phyloP scores from a whole-genome alignment of 2,113 vertebrate species.

The Carassius auratus region DNA sequence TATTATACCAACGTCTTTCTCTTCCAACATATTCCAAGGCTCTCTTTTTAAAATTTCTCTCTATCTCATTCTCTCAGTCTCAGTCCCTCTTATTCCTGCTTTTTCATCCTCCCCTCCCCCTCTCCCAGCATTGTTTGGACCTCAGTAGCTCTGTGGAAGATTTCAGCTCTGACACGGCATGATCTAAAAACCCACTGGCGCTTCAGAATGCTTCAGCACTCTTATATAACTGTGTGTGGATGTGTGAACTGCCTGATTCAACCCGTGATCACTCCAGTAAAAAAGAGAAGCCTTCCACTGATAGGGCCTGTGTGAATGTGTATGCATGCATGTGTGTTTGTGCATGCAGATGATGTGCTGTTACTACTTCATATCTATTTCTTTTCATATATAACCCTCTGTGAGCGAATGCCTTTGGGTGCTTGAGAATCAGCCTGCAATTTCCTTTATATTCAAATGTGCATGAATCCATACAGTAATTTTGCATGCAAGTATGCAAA shows the following conservation, averaged over 20 bases:
- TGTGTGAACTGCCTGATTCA: constrained; percentile 65
- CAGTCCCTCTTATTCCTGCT: background rate
- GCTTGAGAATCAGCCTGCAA: background rate
- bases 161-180: constrained; percentile 71
- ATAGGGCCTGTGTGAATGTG: constrained; percentile 48
- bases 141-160: constrained; percentile 70
- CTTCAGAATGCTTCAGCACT: constrained; percentile 71
- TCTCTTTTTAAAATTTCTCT: constrained; percentile 1
- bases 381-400: constrained; percentile 9
- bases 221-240: constrained; percentile 73
- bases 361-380: background rate
- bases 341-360: constrained; percentile 14
- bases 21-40: background rate
- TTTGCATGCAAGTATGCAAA: constrained; percentile 34
- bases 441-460: constrained; percentile 20
- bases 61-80: constrained; percentile 24
- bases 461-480: constrained; percentile 31
- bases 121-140: constrained; percentile 61
- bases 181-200: constrained; percentile 74
- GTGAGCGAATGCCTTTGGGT: background rate
- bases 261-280: constrained; percentile 54
- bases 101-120: constrained; percentile 10
- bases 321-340: constrained; percentile 44
- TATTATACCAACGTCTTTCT: too few relatives aligned
- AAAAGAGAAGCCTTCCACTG: constrained; percentile 51